Base-by-base conservation (phyloP, 2,113 vertebrate genomes). In the Anoura caudifer region DNA sequence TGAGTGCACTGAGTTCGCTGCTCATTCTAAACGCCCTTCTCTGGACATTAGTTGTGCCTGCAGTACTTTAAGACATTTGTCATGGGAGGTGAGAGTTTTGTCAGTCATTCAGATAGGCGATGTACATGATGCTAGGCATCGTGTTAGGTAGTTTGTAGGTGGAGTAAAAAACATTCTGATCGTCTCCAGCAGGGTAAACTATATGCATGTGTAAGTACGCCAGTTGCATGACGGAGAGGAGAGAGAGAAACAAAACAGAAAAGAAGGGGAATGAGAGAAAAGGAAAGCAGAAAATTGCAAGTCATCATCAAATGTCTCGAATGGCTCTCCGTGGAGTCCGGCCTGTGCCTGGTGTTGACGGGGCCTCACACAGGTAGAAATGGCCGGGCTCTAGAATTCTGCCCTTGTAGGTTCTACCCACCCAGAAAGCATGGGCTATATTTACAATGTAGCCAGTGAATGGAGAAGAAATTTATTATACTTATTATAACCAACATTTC, bases 401-500 rank as follows among this genome's bases (percentile, higher is more conserved):
- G 50, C 22, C 85, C 31, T 88, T 33, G 13, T 24, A 70, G 20
- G 17, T 54, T 90, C 47, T 67, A 45, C 28, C 52, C 85, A 82
- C 24, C 45, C 20, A 89, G 38, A 87, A 88, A 65, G 24, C 52
- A 56, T 33, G 15, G 67, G 67, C 41, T 73, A 59, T 90, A 47
- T 52, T 94, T 85, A 80, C 20, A 79, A 31, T 10, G 61, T 67
- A 61, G 59, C 13, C 80, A 93, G 22, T 85, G 47, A 85, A 67
- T 20, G 14, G 16, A 47, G 41, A 81, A 94, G 72, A 70, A 73
- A 70, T 90, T 69, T 91, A 77, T 50, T 69, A 38, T 7, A 96
- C 12, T 26, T 77, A 84, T 76, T 92, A 95, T 88, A 85, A n/a
- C 11, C 20, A 95, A 2, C 20, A 90, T 82, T 96, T 79, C 31